A percentile compares a stretch with the other conserved stretches of the same genome.
Conservation (phyloP, 2,113 vertebrate species). For the Anarhynchus alexandrinus region DNA sequence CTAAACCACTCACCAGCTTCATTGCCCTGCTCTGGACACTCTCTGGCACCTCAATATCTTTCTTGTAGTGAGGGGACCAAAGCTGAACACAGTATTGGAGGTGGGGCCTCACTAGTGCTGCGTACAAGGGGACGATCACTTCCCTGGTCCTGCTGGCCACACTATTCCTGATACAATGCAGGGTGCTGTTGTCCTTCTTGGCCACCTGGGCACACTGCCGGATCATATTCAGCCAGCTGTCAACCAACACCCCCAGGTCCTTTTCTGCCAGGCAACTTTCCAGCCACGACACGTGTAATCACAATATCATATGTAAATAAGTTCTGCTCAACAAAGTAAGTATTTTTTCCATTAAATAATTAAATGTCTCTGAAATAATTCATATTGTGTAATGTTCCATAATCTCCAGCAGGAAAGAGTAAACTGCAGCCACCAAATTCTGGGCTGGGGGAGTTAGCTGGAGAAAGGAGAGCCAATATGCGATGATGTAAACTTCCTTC, state of each 20-base stretch:
- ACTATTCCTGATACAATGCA: neutral
- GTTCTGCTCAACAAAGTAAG: neutral
- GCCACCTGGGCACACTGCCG: neutral
- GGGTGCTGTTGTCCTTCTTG: neutral
- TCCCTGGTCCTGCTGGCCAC: neutral
- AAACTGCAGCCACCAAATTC: neutral
- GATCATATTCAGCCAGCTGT: no score
- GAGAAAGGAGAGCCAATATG: neutral
- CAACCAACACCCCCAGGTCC: no score
- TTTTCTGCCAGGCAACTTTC: no score
- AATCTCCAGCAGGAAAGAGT: neutral
- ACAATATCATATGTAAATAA: neutral
- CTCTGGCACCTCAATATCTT: neutral
- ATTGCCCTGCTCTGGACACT: neutral
- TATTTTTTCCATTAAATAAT: neutral
- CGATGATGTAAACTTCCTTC: rapidly evolving
- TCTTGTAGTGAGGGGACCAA: neutral
- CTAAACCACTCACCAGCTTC: no score
- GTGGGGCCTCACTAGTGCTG: neutral
- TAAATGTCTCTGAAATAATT: neutral
- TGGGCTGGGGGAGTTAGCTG: neutral
- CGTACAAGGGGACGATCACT: neutral
- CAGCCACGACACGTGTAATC: neutral
- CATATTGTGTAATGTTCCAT: neutral
- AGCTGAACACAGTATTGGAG: neutral